These are phyloP conservation scores for Esox masquinongy DNA, from an alignment of 2,797 vertebrate genomes.

Conservation along the genomic window DNA sequence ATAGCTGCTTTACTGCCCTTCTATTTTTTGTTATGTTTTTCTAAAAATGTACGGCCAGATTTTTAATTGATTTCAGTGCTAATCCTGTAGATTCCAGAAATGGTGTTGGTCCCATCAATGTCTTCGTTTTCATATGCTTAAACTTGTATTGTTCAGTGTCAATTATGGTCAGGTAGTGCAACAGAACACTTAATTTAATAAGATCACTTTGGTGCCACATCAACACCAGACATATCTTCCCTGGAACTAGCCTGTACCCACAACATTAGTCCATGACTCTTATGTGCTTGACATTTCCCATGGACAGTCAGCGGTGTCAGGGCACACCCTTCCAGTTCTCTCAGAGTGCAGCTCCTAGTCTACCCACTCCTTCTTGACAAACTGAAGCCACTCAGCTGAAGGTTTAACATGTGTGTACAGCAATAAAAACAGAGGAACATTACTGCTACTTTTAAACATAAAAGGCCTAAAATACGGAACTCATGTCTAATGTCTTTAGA, in stretches of 20 bases:
- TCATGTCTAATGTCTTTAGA: neutral
- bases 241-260: neutral
- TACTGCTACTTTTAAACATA: neutral
- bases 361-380: constrained; percentile 5
- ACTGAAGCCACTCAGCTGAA: neutral
- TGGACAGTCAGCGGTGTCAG: constrained; percentile 29
- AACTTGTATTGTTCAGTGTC: neutral
- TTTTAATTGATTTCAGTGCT: no score
- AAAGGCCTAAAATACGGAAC: neutral
- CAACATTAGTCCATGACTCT: constrained; percentile 29
- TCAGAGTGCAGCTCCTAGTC: constrained; percentile 9
- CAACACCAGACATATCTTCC: neutral
- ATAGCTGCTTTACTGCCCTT: no score
- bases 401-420: neutral
- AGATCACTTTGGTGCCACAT: no score
- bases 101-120: no score
- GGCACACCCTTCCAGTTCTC: constrained; percentile 59
- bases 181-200: no score
- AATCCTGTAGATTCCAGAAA: no score
- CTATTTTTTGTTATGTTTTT: no score
- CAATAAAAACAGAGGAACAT: neutral
- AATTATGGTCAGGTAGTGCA: neutral
- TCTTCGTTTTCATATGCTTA: no score
- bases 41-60: no score
- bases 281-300: constrained; percentile 52